Percentiles rank a stretch among this genome's conserved stretches.
These are phyloP conservation scores for Synergus itoensis DNA, from an alignment of 2,888 invertebrate genomes.

Conservation along the genomic window DNA sequence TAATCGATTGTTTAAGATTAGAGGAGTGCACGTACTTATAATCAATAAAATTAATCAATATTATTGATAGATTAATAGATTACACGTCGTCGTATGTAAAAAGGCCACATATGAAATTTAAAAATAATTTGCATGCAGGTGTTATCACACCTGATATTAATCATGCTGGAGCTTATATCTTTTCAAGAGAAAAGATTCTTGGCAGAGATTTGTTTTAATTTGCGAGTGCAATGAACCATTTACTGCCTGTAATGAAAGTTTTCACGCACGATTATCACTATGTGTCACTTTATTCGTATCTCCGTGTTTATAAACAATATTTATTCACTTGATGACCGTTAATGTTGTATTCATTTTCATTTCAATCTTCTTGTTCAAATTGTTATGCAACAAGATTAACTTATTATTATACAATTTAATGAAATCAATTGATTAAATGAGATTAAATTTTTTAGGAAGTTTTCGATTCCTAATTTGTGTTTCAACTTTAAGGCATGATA, in stretches of 20 bases:
- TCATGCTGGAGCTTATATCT: background rate
- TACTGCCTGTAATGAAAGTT: conserved; percentile 8
- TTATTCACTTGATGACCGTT: background rate
- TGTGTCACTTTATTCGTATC: background rate
- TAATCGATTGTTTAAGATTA: background rate
- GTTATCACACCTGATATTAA: background rate
- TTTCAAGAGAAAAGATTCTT: background rate
- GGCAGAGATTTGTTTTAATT: background rate
- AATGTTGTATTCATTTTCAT: background rate
- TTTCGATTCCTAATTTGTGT: background rate
- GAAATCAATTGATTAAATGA: background rate
- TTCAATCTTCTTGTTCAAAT: background rate
- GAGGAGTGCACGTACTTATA: conserved; percentile 18
- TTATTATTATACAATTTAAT: background rate
- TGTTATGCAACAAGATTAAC: background rate
- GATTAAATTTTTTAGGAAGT: background rate
- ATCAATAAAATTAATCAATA: background rate
- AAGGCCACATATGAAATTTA: background rate
- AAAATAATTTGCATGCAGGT: background rate
- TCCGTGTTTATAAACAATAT: conserved; percentile 13
- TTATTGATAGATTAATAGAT: conserved; percentile 9
- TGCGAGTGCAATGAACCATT: background rate
- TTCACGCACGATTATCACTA: conserved; percentile 9
- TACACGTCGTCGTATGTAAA: background rate
- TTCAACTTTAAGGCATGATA: background rate